Evolutionary conservation across 1,140 invertebrate species (phyloP).

Genomic region (Thaumatotibia leucotreta): DNA sequence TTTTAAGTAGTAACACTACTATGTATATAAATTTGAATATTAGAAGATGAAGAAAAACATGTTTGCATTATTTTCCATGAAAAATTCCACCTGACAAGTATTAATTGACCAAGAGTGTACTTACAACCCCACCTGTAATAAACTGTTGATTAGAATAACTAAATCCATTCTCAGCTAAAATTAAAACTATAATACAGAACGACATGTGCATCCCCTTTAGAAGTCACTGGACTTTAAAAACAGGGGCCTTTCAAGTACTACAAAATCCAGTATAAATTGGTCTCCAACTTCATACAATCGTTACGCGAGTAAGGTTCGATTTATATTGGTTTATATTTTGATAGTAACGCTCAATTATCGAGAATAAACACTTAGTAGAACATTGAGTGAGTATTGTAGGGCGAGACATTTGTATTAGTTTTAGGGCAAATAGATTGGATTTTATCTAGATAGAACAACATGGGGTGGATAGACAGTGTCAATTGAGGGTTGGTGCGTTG

Average conservation of each 20-base stretch:
- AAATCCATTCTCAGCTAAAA: conserved; percentile 2
- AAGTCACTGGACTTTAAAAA: conserved; percentile 49
- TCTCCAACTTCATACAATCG: background rate
- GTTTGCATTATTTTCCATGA: too few relatives aligned
- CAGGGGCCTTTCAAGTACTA: conserved; percentile 31
- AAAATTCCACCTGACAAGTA: too few relatives aligned
- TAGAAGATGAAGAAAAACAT: too few relatives aligned
- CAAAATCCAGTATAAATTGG: background rate
- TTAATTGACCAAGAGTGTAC: background rate
- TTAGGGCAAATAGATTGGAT: conserved; percentile 11
- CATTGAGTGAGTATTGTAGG: background rate
- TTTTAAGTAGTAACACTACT: too few relatives aligned
- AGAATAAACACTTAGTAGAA: conserved; percentile 46
- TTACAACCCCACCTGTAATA: background rate
- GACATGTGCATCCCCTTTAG: conserved; percentile 52
- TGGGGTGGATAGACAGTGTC: conserved; percentile 11
- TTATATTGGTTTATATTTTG: conserved; percentile 12
- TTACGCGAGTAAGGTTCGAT: conserved; percentile 9
- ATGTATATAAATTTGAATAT: too few relatives aligned
- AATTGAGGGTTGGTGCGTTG: background rate
- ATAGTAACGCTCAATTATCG: conserved; percentile 51
- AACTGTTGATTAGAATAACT: background rate
- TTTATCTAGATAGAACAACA: conserved; percentile 24
- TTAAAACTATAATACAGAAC: conserved; percentile 33
- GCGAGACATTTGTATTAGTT: background rate